Evolutionary conservation across 1,140 invertebrate species (phyloP).

Genomic region (Bradysia coprophila): DNA sequence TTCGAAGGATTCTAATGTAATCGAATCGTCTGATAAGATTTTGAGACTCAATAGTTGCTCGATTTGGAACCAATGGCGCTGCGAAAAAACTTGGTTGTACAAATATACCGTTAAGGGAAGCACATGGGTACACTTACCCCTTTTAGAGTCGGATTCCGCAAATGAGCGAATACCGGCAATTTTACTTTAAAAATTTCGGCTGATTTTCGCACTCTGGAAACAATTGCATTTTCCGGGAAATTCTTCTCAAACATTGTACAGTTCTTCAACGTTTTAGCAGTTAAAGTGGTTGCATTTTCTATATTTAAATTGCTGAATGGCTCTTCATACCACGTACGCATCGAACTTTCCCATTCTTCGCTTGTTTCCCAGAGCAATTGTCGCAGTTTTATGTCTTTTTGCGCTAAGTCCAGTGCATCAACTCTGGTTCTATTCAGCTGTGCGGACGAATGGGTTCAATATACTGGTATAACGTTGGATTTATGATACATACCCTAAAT

Average conservation of each 20-base stretch:
- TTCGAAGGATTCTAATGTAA: conserved; percentile 45
- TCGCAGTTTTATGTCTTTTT: conserved; percentile 55
- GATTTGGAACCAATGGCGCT: conserved; percentile 66
- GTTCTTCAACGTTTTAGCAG: conserved; percentile 47
- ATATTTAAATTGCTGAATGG: conserved; percentile 50
- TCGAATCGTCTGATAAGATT: conserved; percentile 43
- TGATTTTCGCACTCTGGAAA: conserved; percentile 50
- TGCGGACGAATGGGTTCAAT: conserved; percentile 11
- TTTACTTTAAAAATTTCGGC: conserved; percentile 60
- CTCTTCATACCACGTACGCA: conserved; percentile 26
- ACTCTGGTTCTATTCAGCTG: conserved; percentile 58
- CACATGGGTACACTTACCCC: conserved; percentile 10
- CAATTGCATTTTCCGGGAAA: conserved; percentile 53
- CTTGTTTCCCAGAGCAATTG: conserved; percentile 59
- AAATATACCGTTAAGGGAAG: neutral
- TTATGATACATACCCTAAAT: conserved; percentile 34
- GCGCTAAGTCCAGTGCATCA: conserved; percentile 57
- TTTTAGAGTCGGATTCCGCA: conserved; percentile 18
- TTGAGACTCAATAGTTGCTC: conserved; percentile 51
- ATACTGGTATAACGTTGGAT: neutral
- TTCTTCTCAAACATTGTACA: conserved; percentile 55
- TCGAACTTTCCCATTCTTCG: conserved; percentile 40
- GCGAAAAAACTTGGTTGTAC: neutral
- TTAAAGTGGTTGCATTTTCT: conserved; percentile 47
- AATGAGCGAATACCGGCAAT: conserved; percentile 17